A percentile compares a stretch with the other conserved stretches of the same genome.
Conservation (phyloP, 37 sponge, comb jelly and placozoan species). For the Mnemiopsis leidyi region DNA sequence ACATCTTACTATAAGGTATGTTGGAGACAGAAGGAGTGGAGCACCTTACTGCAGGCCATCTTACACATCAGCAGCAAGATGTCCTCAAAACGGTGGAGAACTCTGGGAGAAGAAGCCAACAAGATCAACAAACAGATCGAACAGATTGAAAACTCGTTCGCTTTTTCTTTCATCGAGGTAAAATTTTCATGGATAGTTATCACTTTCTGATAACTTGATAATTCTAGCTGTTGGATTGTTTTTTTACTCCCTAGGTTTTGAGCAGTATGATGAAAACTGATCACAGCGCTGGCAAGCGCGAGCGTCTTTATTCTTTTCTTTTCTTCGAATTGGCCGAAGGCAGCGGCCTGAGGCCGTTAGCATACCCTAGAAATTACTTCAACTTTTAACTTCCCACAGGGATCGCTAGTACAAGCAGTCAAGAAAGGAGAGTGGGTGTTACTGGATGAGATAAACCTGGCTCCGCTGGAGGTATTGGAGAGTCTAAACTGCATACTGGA, state of each 20-base stretch:
- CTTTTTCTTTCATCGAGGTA: constrained; percentile 84
- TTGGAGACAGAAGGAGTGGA: constrained; percentile 40
- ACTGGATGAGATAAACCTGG: constrained; percentile 97
- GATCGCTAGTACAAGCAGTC: constrained; percentile 84
- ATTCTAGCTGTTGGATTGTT: too few species aligned
- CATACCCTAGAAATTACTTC: too few species aligned
- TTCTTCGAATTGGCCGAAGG: too few species aligned
- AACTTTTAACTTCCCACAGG: too few species aligned
- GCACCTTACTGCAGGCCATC: not conserved
- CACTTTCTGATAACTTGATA: too few species aligned
- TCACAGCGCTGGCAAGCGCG: too few species aligned
- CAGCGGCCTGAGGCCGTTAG: too few species aligned
- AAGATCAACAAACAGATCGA: constrained; percentile 68
- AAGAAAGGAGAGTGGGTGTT: constrained; percentile 88
- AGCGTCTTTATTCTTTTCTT: too few species aligned
- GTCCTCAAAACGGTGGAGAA: constrained; percentile 68
- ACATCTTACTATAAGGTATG: too few species aligned
- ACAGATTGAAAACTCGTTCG: constrained; percentile 68
- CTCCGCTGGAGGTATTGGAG: constrained; percentile 88
- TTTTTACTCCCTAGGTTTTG: too few species aligned
- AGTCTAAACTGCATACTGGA: constrained; percentile 87
- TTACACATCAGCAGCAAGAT: not conserved
- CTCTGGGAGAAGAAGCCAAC: constrained; percentile 57
- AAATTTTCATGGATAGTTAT: too few species aligned
- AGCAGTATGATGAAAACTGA: too few species aligned